Evolutionary conservation across 2,888 invertebrate genomes (phyloP).

Genomic region (Patella pellucida): DNA sequence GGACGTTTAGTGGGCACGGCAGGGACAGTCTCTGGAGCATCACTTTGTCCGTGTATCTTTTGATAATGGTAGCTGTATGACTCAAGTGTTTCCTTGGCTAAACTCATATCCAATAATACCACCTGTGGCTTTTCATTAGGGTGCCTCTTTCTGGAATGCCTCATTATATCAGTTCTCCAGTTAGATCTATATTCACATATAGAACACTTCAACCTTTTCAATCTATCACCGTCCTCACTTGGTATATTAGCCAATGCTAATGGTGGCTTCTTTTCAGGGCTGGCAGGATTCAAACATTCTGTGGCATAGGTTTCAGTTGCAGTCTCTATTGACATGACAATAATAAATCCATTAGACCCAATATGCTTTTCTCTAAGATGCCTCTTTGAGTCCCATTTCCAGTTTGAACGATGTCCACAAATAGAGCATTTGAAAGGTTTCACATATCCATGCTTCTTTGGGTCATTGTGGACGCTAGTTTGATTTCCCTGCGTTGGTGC

Average conservation of each 20-base stretch:
- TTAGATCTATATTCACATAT: slow-evolving; percentile 93
- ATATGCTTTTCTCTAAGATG: slow-evolving; percentile 78
- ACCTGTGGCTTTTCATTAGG: slow-evolving; percentile 43
- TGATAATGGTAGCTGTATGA: slow-evolving; percentile 46
- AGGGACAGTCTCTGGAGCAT: background rate
- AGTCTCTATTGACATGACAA: slow-evolving; percentile 62
- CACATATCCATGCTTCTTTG: slow-evolving; percentile 59
- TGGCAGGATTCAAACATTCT: slow-evolving; percentile 27
- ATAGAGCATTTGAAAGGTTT: slow-evolving; percentile 92
- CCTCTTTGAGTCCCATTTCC: slow-evolving; percentile 98
- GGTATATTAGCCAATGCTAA: background rate
- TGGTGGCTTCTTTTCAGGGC: slow-evolving; percentile 9
- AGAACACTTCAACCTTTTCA: slow-evolving; percentile 84
- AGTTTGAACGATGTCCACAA: slow-evolving; percentile 95
- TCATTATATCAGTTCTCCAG: slow-evolving; percentile 97
- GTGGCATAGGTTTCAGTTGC: slow-evolving; percentile 59
- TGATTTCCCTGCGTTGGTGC: background rate
- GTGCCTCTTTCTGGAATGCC: slow-evolving; percentile 83
- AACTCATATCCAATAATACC: slow-evolving; percentile 50
- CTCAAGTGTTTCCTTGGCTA: slow-evolving; percentile 50
- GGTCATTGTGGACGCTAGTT: slow-evolving; percentile 42
- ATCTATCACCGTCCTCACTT: slow-evolving; percentile 25
- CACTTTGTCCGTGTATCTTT: background rate
- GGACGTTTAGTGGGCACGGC: slow-evolving; percentile 16
- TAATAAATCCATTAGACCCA: slow-evolving; percentile 51